Evolutionary conservation across 2,797 vertebrate genomes (phyloP).

Genomic region (Graptemys geographica): DNA sequence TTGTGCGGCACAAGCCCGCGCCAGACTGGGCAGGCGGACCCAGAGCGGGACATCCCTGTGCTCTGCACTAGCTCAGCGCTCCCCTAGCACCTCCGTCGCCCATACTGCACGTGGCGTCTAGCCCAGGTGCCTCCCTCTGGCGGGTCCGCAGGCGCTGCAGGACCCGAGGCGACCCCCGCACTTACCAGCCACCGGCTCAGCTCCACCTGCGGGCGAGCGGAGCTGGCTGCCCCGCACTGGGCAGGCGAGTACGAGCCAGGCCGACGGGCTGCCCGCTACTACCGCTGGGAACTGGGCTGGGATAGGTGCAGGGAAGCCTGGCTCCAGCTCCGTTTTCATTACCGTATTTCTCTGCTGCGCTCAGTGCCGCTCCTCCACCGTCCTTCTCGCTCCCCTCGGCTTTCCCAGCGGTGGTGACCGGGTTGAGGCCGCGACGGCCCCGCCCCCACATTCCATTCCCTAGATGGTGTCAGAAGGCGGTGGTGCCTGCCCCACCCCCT

Average conservation of each 20-base stretch:
- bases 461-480: constrained; percentile 75
- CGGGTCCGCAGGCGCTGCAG: no score
- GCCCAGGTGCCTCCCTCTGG: no score
- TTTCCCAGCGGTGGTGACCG: constrained; percentile 9
- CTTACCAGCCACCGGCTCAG: not conserved
- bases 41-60: no score
- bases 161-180: no score
- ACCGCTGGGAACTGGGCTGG: not conserved
- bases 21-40: no score
- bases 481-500: constrained; percentile 46
- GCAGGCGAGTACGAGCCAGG: no score
- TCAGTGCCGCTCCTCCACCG: fast-evolving
- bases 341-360: not conserved
- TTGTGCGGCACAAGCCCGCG: no score
- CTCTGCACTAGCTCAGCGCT: no score
- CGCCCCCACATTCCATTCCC: constrained; percentile 79
- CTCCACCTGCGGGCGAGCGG: not conserved
- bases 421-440: constrained; percentile 4
- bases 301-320: not conserved
- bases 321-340: no score
- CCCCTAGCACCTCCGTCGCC: not conserved
- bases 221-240: not conserved
- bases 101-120: not conserved
- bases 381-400: not conserved
- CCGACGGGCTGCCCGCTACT: no score